Base-by-base conservation (phyloP, 2,888 invertebrate species). In the Heliconius charithonia region DNA sequence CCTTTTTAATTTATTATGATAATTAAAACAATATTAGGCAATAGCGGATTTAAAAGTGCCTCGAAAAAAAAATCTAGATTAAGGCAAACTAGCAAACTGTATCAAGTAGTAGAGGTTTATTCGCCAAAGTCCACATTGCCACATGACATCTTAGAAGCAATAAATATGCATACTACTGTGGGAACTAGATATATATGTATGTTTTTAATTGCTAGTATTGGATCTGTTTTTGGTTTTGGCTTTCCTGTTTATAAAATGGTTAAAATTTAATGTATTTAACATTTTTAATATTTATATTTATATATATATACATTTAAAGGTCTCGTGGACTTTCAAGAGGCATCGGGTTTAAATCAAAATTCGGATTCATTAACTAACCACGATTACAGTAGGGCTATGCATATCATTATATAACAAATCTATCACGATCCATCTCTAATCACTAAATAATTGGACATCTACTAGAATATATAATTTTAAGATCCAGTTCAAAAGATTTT, bases 41-140 rank as follows among this genome's bases (percentile, higher is more conserved):
- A 73, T 27, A 37, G 66, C 66, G 66, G 73, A 77, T 77, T 66
- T 67, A 73, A 73, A 77, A 77, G 66, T 73, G 32, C n/a, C 10
- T 67, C 66, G 59, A 27, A 22, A 72, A 65, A 37, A 22, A 32
- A 27, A 25, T 63, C 66, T 77, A 77, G 59, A 56, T 25, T 62
- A 73, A 73, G 73, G 62, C 37, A 41, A 63, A 32, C 25, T 41
- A 25, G 32, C 41, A 22, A 22, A 25, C 67, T 32, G 37, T n/a
- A n/a, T 22, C 4, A 25, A n/a, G n/a, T 25, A n/a, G n/a, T 41
- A 13, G 51, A 51, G n/a, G 59, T 59, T 12, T 27, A 63, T 74
- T 73, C 73, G 37, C 22, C 19, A 41, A 41, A 73, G 19, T 29
- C 37, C 27, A 51, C 2, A 62, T 62, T 62, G 16, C 71, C 67